A percentile compares a stretch with the other conserved stretches of the same genome.
Conservation (phyloP, 1,140 invertebrate species). For the Kradibia gibbosae region DNA sequence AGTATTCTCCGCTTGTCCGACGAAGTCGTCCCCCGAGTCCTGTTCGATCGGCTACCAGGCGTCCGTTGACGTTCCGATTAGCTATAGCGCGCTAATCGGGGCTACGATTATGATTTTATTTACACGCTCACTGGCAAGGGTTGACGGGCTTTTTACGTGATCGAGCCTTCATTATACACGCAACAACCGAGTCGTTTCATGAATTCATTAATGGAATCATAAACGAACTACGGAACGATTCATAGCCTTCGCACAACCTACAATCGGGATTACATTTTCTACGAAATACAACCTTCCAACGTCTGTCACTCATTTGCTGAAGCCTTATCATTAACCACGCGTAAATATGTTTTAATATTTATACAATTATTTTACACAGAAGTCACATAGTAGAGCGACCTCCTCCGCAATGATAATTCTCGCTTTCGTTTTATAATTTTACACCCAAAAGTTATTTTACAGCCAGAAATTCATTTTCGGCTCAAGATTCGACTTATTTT, state of each 20-base stretch:
- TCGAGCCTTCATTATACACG: neutral
- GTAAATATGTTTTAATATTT: neutral
- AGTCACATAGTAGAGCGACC: neutral
- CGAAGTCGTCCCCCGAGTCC: neutral
- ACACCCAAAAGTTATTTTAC: too few relatives aligned
- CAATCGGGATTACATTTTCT: too few relatives aligned
- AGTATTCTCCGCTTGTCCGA: neutral
- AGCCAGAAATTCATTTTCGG: too few relatives aligned
- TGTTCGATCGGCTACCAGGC: neutral
- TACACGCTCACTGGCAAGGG: neutral
- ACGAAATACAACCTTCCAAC: neutral
- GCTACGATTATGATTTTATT: neutral
- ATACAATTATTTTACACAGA: neutral
- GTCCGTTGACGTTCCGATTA: neutral
- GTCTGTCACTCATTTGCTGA: neutral
- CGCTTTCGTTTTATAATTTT: too few relatives aligned
- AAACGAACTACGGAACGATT: neutral
- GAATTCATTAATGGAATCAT: neutral
- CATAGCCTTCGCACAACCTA: neutral
- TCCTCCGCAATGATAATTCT: too few relatives aligned
- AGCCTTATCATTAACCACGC: neutral
- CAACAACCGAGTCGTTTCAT: neutral
- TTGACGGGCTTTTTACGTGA: neutral
- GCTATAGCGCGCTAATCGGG: neutral
- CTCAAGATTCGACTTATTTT: too few relatives aligned